Base-by-base conservation (phyloP, 2,888 invertebrate genomes). In the Ochropacha duplaris region DNA sequence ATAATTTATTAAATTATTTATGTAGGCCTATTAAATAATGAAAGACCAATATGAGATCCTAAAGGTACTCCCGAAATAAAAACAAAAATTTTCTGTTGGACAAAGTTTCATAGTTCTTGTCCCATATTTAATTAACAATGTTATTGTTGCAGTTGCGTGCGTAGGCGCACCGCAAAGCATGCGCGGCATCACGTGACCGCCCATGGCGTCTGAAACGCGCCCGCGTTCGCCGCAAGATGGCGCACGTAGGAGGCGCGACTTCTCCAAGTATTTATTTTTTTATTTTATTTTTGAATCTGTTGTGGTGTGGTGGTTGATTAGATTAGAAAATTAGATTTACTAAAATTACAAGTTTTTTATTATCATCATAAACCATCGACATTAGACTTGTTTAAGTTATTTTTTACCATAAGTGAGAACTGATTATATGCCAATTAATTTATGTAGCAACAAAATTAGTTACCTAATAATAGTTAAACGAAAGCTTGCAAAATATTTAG, bases 171-270 rank as follows among this genome's bases (percentile, higher is more conserved):
- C 64, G 78, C 81, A 71, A 80, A 83, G 81, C 74, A 89, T 92
- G 90, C 83, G 85, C 74, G 88, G 87, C 59, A 83, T 87, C 69
- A 87, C 88, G 84, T 88, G 83, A 86, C 65, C 66, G 54, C 71
- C 66, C 65, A 91, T 91, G 91, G 89, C 90, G 84, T 84, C 89
- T 58, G 88, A 86, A 75, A 81, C 88, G 79, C 88, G 88, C 76
- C 69, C 90, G 62, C 84, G 85, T 57, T 87, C 90, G 61, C 89
- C 90, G 75, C 86, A 85, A 85, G 88, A 90, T 88, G 90, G 88
- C 89, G 85, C 87, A 79, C 83, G 90, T 81, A 86, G 86, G 72
- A 81, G 88, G 79, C 85, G 88, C 69, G 88, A 90, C 64, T 78
- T 83, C 86, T 70, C 80, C 86, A 88, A 89, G 90, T 90, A 58